Base-by-base conservation (phyloP, 2,888 invertebrate species). In the Xestobium rufovillosum region DNA sequence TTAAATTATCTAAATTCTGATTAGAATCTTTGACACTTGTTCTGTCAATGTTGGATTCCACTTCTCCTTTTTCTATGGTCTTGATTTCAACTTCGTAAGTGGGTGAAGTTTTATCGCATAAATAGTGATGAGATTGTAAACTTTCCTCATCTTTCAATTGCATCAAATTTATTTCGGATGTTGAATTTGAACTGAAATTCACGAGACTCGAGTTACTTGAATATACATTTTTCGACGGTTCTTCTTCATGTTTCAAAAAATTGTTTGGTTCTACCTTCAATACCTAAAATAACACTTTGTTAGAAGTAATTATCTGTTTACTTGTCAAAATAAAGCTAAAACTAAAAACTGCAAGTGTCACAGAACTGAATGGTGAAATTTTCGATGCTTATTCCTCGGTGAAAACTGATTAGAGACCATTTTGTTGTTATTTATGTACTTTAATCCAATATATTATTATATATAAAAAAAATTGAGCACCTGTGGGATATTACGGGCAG, bases 241-340 rank as follows among this genome's bases (percentile, higher is more conserved):
- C n/a, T n/a, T 44, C 48, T 31, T 47, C 47, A 27, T 54, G 48
- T 4, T 44, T 49, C 35, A 65, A 42, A 46, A 61, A 63, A 51
- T 65, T 65, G 43, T 65, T 65, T 9, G 65, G 63, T 43, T 63
- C 61, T 8, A 65, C 65, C 50, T 63, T 57, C 8, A 55, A 57
- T n/a, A 59, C n/a, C n/a, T n/a, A n/a, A n/a, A n/a, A n/a, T n/a
- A n/a, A n/a, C n/a, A n/a, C n/a, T n/a, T n/a, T n/a, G n/a, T n/a
- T n/a, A n/a, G n/a, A n/a, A n/a, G n/a, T n/a, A n/a, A n/a, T n/a
- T n/a, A n/a, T n/a, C n/a, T n/a, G n/a, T n/a, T n/a, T n/a, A n/a
- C n/a, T n/a, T n/a, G n/a, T n/a, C n/a, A n/a, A n/a, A n/a, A n/a
- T n/a, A n/a, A n/a, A n/a, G n/a, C n/a, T n/a, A n/a, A n/a, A n/a